These are phyloP conservation scores for Muscicapa comitata DNA, from an alignment of 2,797 vertebrate species.

Conservation along the genomic window DNA sequence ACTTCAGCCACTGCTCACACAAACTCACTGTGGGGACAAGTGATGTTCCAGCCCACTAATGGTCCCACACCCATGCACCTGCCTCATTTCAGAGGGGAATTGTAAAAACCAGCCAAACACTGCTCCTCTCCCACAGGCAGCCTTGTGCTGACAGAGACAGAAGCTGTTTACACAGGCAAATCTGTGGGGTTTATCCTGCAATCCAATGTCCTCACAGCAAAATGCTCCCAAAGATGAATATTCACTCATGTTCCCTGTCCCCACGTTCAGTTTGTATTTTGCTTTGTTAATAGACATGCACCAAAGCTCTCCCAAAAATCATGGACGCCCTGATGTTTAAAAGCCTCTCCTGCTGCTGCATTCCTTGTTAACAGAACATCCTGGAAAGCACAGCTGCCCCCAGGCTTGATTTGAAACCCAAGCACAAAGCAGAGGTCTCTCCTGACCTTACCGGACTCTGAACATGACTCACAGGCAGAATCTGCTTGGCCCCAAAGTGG, in stretches of 20 bases:
- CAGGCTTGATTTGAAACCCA: not conserved
- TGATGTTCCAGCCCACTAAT: not conserved
- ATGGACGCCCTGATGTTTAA: not conserved
- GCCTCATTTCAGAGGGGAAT: fast-evolving
- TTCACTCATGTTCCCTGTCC: not conserved
- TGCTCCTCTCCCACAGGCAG: not conserved
- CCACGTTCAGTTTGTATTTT: not conserved
- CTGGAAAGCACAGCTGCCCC: not conserved
- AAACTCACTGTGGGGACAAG: not conserved
- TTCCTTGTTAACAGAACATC: not conserved
- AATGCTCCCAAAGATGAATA: not conserved
- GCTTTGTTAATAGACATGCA: not conserved
- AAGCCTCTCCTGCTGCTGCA: not conserved
- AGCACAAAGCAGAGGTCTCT: not conserved
- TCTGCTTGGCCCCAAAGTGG: not conserved
- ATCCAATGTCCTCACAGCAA: not conserved
- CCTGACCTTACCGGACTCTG: not conserved
- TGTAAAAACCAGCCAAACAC: not conserved
- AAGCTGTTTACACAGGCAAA: not conserved
- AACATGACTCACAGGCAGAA: not conserved
- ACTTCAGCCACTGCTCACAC: not conserved
- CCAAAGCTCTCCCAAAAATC: not conserved
- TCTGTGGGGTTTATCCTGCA: not conserved
- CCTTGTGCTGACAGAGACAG: not conserved
- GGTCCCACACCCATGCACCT: not conserved